Evolutionary conservation across 2,797 vertebrate species (phyloP).

Genomic region (Sternarchorhynchus goeldii): DNA sequence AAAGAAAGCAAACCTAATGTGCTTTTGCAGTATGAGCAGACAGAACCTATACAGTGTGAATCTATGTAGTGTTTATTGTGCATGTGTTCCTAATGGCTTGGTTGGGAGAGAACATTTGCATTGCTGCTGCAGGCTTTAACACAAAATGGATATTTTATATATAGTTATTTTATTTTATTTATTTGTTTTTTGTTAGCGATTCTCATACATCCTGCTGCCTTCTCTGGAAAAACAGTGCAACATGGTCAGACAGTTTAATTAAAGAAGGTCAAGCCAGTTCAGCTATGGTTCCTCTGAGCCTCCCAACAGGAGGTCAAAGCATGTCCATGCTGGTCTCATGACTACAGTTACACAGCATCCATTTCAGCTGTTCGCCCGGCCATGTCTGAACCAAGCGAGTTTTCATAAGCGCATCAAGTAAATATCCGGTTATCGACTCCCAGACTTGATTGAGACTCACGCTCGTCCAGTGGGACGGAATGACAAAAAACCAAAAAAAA

Average conservation of each 20-base stretch:
- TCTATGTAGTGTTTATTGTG: too few relatives aligned
- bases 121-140: too few relatives aligned
- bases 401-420: constrained; percentile 67
- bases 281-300: constrained; percentile 32
- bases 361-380: constrained; percentile 53
- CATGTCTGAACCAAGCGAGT: constrained; percentile 61
- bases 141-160: too few relatives aligned
- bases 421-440: constrained; percentile 69
- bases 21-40: constrained; percentile 1
- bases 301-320: constrained; percentile 50
- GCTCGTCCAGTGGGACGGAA: constrained; percentile 60
- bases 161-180: too few relatives aligned
- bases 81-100: neutral
- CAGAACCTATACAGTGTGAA: neutral
- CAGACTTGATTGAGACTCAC: constrained; percentile 71
- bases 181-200: too few relatives aligned
- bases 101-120: neutral
- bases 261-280: constrained; percentile 18
- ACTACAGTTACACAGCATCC: constrained; percentile 60
- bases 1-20: neutral
- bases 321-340: constrained; percentile 47
- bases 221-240: neutral
- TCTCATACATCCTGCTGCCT: neutral
- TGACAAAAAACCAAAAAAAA: constrained; percentile 63
- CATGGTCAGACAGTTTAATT: neutral